Evolutionary conservation across 2,888 invertebrate species (phyloP).

Genomic region (Amphipyra tragopoginis): DNA sequence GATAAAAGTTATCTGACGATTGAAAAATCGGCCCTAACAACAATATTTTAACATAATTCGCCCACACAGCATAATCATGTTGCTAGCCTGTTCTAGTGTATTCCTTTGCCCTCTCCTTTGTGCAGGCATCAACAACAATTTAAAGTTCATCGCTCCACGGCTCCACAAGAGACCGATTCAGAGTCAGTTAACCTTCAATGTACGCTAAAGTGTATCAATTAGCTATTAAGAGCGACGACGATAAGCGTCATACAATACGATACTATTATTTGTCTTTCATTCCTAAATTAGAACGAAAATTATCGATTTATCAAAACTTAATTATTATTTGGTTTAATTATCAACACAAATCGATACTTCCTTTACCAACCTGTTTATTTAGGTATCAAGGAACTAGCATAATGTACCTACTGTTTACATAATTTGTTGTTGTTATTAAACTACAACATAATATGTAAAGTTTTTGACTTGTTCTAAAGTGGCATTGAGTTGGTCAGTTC

Average conservation of each 20-base stretch:
- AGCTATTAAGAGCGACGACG: background rate
- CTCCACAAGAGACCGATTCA: background rate
- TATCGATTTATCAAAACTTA: no score
- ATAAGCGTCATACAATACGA: background rate
- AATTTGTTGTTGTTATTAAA: constrained; percentile 9
- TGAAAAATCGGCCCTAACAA: no score
- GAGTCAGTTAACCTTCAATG: background rate
- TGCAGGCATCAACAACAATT: background rate
- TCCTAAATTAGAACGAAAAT: constrained; percentile 4
- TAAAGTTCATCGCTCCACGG: background rate
- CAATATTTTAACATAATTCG: no score
- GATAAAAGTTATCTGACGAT: no score
- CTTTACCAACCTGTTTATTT: constrained; percentile 30
- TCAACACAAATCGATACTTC: constrained; percentile 8
- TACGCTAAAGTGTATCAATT: background rate
- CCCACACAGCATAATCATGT: no score
- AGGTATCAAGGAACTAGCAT: constrained; percentile 17
- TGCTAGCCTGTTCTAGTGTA: background rate
- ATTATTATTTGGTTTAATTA: constrained; percentile 2
- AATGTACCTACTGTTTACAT: constrained; percentile 3
- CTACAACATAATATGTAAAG: background rate
- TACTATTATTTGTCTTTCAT: background rate
- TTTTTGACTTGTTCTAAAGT: constrained; percentile 6
- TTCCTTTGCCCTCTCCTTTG: background rate
- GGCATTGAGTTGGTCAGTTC: constrained; percentile 14